Conservation (phyloP, 2,888 invertebrate species). For the Metalampra italica region DNA sequence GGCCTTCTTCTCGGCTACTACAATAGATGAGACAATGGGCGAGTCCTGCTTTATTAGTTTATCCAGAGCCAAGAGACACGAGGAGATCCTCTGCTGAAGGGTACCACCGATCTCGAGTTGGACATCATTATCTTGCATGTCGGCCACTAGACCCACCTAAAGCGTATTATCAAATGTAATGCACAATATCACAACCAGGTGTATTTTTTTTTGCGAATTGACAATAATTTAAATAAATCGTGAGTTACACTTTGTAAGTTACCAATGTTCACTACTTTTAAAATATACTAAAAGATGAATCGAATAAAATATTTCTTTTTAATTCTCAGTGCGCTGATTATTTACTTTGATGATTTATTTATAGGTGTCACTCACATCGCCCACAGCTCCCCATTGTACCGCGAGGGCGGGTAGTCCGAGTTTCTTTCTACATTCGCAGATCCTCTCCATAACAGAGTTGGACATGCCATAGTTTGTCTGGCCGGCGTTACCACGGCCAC, state of each 20-base stretch:
- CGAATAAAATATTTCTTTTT: no score
- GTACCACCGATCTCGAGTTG: conserved; percentile 88
- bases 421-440: conserved; percentile 85
- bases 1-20: conserved; percentile 89
- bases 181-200: background rate
- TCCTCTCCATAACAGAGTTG: conserved; percentile 93
- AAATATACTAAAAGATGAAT: no score
- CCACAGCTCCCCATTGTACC: conserved; percentile 96
- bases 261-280: no score
- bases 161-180: background rate
- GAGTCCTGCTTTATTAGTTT: conserved; percentile 84
- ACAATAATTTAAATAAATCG: no score
- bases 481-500: conserved; percentile 94
- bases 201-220: no score
- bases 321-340: no score
- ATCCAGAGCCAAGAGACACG: conserved; percentile 87
- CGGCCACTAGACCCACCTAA: conserved; percentile 87
- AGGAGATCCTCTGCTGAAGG: conserved; percentile 89
- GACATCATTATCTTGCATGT: conserved; percentile 83
- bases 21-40: conserved; percentile 88
- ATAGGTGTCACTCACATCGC: conserved; percentile 89
- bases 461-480: conserved; percentile 95
- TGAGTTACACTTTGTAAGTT: no score
- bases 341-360: no score
- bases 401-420: conserved; percentile 88